Percentiles rank a stretch among this genome's conserved stretches.
Evolutionary conservation across 2,888 invertebrate genomes (phyloP).

Genomic region (Nipponacmea schrenckii): DNA sequence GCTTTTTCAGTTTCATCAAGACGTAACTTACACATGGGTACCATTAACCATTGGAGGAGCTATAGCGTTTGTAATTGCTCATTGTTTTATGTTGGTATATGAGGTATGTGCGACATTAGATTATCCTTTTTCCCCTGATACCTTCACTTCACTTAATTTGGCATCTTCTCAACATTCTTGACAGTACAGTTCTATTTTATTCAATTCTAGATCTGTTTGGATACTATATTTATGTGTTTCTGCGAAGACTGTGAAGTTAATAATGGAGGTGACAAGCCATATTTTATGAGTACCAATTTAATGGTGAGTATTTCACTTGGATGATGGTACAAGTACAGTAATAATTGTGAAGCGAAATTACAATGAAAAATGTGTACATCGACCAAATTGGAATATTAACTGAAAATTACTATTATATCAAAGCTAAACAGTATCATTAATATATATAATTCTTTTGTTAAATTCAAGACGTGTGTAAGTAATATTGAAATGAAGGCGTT

Average conservation of each 20-base stretch:
- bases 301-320: slow-evolving; percentile 44
- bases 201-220: slow-evolving; percentile 85
- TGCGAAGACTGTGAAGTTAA: slow-evolving; percentile 89
- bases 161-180: no score
- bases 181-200: no score
- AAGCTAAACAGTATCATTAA: no score
- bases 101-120: slow-evolving; percentile 77
- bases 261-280: slow-evolving; percentile 68
- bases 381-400: no score
- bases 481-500: background rate
- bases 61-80: slow-evolving; percentile 76
- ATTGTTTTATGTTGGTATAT: slow-evolving; percentile 89
- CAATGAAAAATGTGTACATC: no score
- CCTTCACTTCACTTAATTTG: no score
- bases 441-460: background rate
- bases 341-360: no score
- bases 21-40: slow-evolving; percentile 45
- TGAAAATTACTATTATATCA: no score
- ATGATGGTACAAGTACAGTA: no score
- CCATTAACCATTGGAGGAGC: slow-evolving; percentile 39
- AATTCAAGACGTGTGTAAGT: background rate
- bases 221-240: slow-evolving; percentile 90
- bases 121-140: no score
- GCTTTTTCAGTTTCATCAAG: slow-evolving; percentile 26
- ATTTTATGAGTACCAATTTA: slow-evolving; percentile 60